These are phyloP conservation scores for Philhelius pedissequus DNA, from an alignment of 2,888 invertebrate genomes.

Conservation along the genomic window DNA sequence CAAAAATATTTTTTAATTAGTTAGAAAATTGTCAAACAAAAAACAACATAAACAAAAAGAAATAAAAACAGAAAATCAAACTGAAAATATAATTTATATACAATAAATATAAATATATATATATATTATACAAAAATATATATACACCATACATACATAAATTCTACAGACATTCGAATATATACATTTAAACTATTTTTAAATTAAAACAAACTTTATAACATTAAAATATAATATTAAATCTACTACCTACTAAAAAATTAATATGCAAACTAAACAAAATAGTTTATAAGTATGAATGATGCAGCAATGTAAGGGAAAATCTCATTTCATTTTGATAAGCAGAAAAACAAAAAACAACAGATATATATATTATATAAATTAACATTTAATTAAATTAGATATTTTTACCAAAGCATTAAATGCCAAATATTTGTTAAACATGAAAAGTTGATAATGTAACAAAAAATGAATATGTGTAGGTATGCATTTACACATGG, in stretches of 20 bases:
- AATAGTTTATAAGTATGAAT: slow-evolving; percentile 64
- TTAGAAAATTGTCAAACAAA: slow-evolving; percentile 59
- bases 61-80: slow-evolving; percentile 48
- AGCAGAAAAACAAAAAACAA: slow-evolving; percentile 28
- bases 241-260: slow-evolving; percentile 13
- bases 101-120: slow-evolving; percentile 41
- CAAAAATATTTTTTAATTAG: slow-evolving; percentile 56
- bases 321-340: slow-evolving; percentile 67
- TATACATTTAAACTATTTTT: slow-evolving; percentile 65
- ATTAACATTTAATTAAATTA: slow-evolving; percentile 65
- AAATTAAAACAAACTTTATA: slow-evolving; percentile 51
- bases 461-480: slow-evolving; percentile 19
- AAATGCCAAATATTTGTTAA: slow-evolving; percentile 72
- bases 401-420: slow-evolving; percentile 71
- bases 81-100: slow-evolving; percentile 59
- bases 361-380: slow-evolving; percentile 79
- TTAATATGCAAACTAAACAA: slow-evolving; percentile 55
- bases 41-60: slow-evolving; percentile 10
- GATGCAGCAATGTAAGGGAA: slow-evolving; percentile 59
- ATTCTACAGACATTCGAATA: slow-evolving; percentile 69
- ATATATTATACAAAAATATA: slow-evolving; percentile 53
- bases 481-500: not conserved
- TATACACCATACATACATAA: slow-evolving; percentile 65
- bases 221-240: not conserved
- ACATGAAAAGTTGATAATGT: slow-evolving; percentile 68